Conservation (phyloP, 2,888 invertebrate species). For the Nomada ruficornis region DNA sequence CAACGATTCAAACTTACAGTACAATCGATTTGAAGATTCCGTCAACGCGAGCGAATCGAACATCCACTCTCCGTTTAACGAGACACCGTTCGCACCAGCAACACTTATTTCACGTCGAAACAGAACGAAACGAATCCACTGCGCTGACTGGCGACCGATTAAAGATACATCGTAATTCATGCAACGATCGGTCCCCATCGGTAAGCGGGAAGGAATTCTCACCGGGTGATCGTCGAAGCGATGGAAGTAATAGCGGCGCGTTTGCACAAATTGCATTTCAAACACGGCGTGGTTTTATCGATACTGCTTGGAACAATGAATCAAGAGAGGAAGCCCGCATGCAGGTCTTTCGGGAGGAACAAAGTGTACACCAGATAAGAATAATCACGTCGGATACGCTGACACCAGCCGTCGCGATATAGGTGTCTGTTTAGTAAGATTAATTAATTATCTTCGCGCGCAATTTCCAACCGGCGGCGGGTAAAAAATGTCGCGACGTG, state of each 20-base stretch:
- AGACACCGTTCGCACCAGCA: background rate
- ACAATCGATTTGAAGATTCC: background rate
- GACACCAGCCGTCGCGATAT: conserved; percentile 22
- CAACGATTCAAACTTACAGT: background rate
- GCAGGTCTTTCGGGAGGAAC: conserved; percentile 17
- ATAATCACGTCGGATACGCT: conserved; percentile 42
- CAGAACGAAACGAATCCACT: background rate
- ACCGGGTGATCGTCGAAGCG: conserved; percentile 12
- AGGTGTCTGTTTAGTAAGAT: conserved; percentile 21
- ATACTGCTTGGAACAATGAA: conserved; percentile 46
- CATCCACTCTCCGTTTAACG: background rate
- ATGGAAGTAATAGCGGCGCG: conserved; percentile 26
- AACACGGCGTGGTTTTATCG: conserved; percentile 41
- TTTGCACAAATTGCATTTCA: conserved; percentile 35
- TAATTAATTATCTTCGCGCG: conserved; percentile 17
- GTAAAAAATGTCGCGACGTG: too few species aligned
- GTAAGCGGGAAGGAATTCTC: background rate
- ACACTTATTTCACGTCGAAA: background rate
- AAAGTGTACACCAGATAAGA: conserved; percentile 50
- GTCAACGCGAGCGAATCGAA: background rate
- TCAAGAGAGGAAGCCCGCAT: conserved; percentile 50
- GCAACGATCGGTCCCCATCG: background rate
- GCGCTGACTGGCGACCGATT: background rate
- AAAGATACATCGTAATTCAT: conserved; percentile 1
- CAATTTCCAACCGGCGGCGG: too few species aligned